Evolutionary conservation across 1,140 invertebrate genomes (phyloP).

Genomic region (Anastatus disparis): DNA sequence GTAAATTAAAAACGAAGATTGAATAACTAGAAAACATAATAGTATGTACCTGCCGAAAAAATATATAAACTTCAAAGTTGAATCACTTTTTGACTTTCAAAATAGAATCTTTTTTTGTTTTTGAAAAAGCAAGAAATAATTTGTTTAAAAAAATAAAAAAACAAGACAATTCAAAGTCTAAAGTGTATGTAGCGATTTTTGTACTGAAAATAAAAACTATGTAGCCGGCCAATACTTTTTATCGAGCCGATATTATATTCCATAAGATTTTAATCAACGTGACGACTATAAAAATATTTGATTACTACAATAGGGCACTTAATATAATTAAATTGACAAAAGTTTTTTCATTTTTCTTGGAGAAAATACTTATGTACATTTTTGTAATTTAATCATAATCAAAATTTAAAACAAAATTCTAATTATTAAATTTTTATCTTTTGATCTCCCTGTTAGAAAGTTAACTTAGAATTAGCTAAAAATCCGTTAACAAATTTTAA

Average conservation of each 20-base stretch:
- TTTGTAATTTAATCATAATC: too few species aligned
- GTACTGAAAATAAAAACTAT: slow-evolving; percentile 5
- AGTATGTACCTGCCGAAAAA: slow-evolving; percentile 4
- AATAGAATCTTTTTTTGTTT: too few species aligned
- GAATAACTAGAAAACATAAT: slow-evolving; percentile 8
- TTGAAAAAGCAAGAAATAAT: not conserved
- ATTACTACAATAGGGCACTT: not conserved
- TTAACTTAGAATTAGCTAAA: too few species aligned
- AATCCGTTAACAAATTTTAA: too few species aligned
- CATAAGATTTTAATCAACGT: slow-evolving; percentile 3
- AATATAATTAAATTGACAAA: too few species aligned
- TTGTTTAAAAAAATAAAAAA: not conserved
- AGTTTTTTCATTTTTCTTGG: too few species aligned
- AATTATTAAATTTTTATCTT: too few species aligned
- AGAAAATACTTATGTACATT: too few species aligned
- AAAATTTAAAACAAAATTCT: too few species aligned
- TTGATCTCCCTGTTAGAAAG: too few species aligned
- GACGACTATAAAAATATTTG: not conserved
- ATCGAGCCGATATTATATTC: slow-evolving; percentile 7
- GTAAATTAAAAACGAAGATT: not conserved
- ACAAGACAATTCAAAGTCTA: not conserved
- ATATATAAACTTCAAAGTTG: not conserved
- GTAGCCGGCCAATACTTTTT: not conserved
- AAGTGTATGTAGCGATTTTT: not conserved
- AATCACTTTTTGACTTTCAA: too few species aligned